phyloP scores from a whole-genome alignment of 2,113 vertebrate genomes.

The Bufo bufo region DNA sequence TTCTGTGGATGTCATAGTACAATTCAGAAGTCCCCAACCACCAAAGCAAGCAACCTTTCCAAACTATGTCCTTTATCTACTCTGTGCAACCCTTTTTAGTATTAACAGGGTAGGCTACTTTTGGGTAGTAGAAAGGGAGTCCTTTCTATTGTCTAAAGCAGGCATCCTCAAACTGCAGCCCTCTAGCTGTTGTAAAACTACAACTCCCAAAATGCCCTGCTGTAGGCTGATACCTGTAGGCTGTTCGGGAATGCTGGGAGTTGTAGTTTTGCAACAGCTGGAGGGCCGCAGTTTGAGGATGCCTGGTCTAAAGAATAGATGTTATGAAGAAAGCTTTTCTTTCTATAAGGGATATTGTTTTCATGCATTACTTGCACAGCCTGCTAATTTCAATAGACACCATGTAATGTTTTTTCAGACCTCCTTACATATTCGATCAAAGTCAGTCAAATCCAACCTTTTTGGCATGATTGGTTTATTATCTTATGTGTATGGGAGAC shows the following conservation, averaged over 20 bases:
- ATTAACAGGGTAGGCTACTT: neutral
- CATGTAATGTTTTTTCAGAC: neutral
- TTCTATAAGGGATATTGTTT: neutral
- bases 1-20: neutral
- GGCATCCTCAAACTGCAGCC: too few relatives aligned
- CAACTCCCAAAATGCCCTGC: too few relatives aligned
- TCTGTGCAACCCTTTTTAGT: neutral
- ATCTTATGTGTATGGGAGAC: too few relatives aligned
- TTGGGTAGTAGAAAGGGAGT: neutral
- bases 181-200: too few relatives aligned
- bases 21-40: neutral
- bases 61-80: neutral
- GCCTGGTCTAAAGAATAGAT: neutral
- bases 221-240: too few relatives aligned
- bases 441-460: too few relatives aligned
- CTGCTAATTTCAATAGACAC: neutral
- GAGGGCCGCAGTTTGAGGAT: too few relatives aligned
- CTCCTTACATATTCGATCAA: neutral
- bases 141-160: neutral
- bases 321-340: neutral
- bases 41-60: neutral
- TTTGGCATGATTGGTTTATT: too few relatives aligned
- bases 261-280: too few relatives aligned
- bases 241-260: too few relatives aligned
- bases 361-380: neutral